Percentiles rank a stretch among this genome's conserved stretches.
These are phyloP conservation scores for Xestia rhomboidea DNA, from an alignment of 2,888 invertebrate species.

Conservation along the genomic window DNA sequence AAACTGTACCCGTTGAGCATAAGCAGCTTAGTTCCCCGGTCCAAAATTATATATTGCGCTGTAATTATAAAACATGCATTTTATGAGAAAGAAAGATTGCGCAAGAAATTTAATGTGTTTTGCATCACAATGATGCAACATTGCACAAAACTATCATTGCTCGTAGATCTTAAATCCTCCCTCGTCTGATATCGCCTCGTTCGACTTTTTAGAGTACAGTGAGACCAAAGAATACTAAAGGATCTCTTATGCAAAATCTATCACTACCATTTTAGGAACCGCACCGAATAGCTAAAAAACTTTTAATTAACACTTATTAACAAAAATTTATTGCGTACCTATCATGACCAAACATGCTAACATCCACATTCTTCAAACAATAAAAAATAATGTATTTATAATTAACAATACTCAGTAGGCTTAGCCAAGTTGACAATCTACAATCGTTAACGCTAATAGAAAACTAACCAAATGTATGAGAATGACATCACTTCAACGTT, in stretches of 20 bases:
- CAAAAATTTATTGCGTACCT: neutral
- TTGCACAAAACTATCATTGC: neutral
- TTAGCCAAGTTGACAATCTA: too few species aligned
- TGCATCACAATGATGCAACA: neutral
- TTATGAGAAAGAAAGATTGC: neutral
- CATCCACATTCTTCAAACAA: neutral
- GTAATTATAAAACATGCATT: slow-evolving; percentile 17
- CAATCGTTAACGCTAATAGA: too few species aligned
- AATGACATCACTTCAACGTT: too few species aligned
- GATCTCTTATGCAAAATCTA: neutral
- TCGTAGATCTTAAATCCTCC: neutral
- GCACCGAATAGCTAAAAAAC: neutral
- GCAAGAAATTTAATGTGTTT: neutral
- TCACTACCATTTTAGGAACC: too few species aligned
- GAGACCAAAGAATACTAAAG: neutral
- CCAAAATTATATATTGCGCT: slow-evolving; percentile 65
- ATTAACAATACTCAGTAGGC: neutral
- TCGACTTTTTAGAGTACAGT: neutral
- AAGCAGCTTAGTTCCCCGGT: slow-evolving; percentile 60
- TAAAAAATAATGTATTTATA: too few species aligned
- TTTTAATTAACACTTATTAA: neutral
- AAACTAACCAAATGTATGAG: too few species aligned
- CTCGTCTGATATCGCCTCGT: neutral
- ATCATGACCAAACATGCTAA: neutral
- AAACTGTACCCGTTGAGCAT: slow-evolving; percentile 66